A percentile compares a stretch with the other conserved stretches of the same genome.
Conservation (phyloP, 1,140 invertebrate species). For the Camponotus pennsylvanicus region DNA sequence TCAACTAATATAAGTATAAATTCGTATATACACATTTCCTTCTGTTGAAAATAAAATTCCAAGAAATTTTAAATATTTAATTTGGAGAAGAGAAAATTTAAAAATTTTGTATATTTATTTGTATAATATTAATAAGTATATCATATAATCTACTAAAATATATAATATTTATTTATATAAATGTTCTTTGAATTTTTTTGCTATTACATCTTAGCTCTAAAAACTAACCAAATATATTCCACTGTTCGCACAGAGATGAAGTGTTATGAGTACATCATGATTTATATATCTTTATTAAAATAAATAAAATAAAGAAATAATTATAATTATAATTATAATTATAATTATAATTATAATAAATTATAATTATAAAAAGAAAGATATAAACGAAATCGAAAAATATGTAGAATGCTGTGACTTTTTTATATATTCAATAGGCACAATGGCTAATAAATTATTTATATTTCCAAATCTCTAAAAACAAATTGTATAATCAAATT, state of each 20-base stretch:
- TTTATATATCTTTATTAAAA: conserved; percentile 41
- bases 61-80: conserved; percentile 69
- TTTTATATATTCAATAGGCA: conserved; percentile 17
- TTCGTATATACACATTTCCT: background rate
- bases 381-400: conserved; percentile 11
- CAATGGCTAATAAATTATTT: conserved; percentile 28
- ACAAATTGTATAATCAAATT: conserved; percentile 42
- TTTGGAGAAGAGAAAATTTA: conserved; percentile 70
- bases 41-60: conserved; percentile 2
- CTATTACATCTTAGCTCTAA: conserved; percentile 69
- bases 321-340: no score
- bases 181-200: conserved; percentile 73
- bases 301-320: conserved; percentile 16
- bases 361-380: conserved; percentile 4
- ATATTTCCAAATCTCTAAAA: conserved; percentile 33
- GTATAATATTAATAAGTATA: conserved; percentile 76
- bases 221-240: conserved; percentile 69
- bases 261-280: conserved; percentile 38
- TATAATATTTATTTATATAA: conserved; percentile 76
- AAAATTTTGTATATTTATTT: conserved; percentile 79
- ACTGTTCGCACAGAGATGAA: conserved; percentile 74
- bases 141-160: conserved; percentile 76
- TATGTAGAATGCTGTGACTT: background rate
- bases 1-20: background rate
- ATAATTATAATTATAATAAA: no score